Evolutionary conservation across 1,140 invertebrate species (phyloP).

Genomic region (Oscheius sp.): DNA sequence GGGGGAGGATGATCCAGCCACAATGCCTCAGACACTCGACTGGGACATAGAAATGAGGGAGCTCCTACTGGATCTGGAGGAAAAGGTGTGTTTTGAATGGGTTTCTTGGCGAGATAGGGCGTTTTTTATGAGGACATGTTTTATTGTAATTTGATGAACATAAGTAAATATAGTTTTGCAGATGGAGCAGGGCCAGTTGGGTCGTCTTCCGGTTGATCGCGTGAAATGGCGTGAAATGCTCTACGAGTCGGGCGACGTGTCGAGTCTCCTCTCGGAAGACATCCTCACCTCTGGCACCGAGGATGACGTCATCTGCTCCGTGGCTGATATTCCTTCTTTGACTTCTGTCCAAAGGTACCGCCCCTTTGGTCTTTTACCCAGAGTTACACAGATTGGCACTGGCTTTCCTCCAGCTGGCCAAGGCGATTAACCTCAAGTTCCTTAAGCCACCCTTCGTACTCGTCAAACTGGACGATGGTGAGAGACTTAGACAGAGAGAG

Average conservation of each 20-base stretch:
- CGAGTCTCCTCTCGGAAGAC: not conserved
- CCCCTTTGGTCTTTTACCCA: too few species aligned
- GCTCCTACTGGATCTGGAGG: constrained; percentile 37
- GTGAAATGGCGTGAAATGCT: constrained; percentile 28
- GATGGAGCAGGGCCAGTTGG: constrained; percentile 31
- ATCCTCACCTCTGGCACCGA: not conserved
- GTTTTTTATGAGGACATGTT: too few species aligned
- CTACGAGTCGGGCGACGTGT: constrained; percentile 10
- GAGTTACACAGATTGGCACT: constrained; percentile 20
- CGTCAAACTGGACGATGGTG: constrained; percentile 11
- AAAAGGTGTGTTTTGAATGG: constrained; percentile 20
- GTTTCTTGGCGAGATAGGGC: not conserved
- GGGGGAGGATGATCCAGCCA: constrained; percentile 16
- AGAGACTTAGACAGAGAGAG: too few species aligned
- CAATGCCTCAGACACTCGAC: constrained; percentile 24
- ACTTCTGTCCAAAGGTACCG: too few species aligned
- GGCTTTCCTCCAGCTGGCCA: constrained; percentile 28
- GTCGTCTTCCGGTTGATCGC: constrained; percentile 9
- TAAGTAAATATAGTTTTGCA: not conserved
- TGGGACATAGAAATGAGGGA: constrained; percentile 34
- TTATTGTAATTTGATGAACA: not conserved
- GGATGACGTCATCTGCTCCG: not conserved
- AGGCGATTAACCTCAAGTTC: constrained; percentile 31
- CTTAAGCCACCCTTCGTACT: constrained; percentile 32
- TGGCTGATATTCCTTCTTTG: too few species aligned